phyloP scores from a whole-genome alignment of 2,888 invertebrate species.

The Oligia strigilis region DNA sequence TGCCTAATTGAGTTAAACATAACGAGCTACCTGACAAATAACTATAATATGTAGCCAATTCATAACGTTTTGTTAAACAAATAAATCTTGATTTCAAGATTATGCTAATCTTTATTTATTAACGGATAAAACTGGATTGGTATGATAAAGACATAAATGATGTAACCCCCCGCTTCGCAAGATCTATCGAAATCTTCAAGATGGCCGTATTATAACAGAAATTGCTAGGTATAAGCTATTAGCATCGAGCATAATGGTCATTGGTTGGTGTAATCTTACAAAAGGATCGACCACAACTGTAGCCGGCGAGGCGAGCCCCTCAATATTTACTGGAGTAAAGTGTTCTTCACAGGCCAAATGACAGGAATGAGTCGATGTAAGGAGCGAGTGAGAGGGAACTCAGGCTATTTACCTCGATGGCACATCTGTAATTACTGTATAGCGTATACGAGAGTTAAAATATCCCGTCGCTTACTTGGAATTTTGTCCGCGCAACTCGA shows the following conservation, averaged over 20 bases:
- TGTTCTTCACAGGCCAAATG: slow-evolving; percentile 82
- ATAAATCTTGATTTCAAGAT: slow-evolving; percentile 67
- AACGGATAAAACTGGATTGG: slow-evolving; percentile 65
- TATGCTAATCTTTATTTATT: slow-evolving; percentile 72
- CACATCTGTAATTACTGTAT: slow-evolving; percentile 88
- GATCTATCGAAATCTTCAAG: slow-evolving; percentile 62
- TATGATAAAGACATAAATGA: slow-evolving; percentile 76
- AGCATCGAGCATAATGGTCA: slow-evolving; percentile 78
- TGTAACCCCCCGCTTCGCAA: slow-evolving; percentile 56
- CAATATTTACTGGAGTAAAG: slow-evolving; percentile 82
- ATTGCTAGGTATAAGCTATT: slow-evolving; percentile 79
- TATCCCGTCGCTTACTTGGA: slow-evolving; percentile 82
- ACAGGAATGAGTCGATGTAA: slow-evolving; percentile 80
- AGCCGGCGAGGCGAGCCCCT: slow-evolving; percentile 66
- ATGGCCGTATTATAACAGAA: slow-evolving; percentile 73
- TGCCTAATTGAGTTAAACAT: slow-evolving; percentile 66
- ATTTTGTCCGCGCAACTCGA: slow-evolving; percentile 72
- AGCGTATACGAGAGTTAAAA: slow-evolving; percentile 84
- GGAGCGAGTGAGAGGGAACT: slow-evolving; percentile 75
- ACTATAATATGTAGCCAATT: slow-evolving; percentile 55
- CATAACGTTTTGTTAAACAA: slow-evolving; percentile 72
- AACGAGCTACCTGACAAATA: slow-evolving; percentile 67
- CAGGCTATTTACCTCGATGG: slow-evolving; percentile 86
- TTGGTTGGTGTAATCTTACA: slow-evolving; percentile 77
- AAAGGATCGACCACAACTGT: slow-evolving; percentile 76